A percentile compares a stretch with the other conserved stretches of the same genome.
Conservation (phyloP, 2,113 vertebrate species). For the Cebidichthys violaceus region DNA sequence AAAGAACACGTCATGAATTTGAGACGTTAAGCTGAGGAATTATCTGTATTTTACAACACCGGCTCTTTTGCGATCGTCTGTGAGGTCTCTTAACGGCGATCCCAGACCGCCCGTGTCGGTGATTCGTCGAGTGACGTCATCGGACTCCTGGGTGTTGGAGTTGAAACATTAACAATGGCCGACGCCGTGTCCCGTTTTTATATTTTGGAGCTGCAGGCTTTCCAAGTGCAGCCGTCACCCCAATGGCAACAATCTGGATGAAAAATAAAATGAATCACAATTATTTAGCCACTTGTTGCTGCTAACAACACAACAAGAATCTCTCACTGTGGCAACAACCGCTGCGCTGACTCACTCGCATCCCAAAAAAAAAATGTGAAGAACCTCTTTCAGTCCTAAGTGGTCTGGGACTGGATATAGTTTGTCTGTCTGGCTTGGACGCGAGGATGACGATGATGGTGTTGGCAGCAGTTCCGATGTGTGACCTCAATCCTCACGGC, state of each 20-base stretch:
- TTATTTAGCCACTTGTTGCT: constrained; percentile 68
- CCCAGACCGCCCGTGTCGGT: neutral
- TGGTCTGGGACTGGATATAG: neutral
- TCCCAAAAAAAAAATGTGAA: constrained; percentile 33
- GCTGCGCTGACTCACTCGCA: constrained; percentile 37
- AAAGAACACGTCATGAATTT: neutral
- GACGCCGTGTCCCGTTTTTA: neutral
- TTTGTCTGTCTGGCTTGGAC: constrained; percentile 27
- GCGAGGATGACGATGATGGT: constrained; percentile 8
- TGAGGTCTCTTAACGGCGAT: neutral
- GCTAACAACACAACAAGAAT: constrained; percentile 57
- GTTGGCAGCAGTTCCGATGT: constrained; percentile 37
- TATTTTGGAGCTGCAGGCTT: neutral
- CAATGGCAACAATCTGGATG: constrained; percentile 35
- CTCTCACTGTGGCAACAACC: constrained; percentile 47
- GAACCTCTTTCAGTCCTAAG: constrained; percentile 20
- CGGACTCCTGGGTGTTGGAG: neutral
- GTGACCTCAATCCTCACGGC: constrained; percentile 46
- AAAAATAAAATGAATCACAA: constrained; percentile 45
- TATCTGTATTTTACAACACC: neutral
- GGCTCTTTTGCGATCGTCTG: neutral
- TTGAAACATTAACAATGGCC: neutral
- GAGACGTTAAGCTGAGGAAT: neutral
- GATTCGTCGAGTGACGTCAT: neutral
- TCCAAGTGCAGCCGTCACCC: constrained; percentile 11